Evolutionary conservation across 23 tunicate species (phyloP).

Genomic region (Trididemnum miniatum): DNA sequence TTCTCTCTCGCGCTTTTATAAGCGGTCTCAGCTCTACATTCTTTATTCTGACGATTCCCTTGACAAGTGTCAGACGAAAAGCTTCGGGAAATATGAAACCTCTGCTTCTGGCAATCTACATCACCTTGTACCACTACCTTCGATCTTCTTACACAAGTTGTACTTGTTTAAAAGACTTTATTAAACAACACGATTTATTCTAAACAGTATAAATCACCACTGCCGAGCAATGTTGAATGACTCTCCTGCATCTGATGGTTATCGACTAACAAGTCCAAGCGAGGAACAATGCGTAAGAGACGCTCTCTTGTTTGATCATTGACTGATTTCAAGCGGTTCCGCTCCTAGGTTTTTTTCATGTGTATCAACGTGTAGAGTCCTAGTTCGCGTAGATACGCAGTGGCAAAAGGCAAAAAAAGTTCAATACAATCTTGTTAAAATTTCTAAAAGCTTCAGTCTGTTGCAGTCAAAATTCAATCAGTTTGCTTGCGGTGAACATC

Average conservation of each 20-base stretch:
- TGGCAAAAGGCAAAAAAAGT: background rate
- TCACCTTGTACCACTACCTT: background rate
- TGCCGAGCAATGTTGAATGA: background rate
- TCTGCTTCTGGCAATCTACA: too few species aligned
- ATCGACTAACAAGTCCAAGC: background rate
- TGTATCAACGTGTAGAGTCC: background rate
- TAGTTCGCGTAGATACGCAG: background rate
- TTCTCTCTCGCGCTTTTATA: too few species aligned
- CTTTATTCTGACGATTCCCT: too few species aligned
- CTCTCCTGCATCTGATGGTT: background rate
- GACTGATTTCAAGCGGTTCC: background rate
- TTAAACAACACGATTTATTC: background rate
- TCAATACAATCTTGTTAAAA: background rate
- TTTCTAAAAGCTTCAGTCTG: too few species aligned
- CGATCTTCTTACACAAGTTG: background rate
- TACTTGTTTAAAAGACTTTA: background rate
- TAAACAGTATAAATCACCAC: background rate
- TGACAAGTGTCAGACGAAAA: too few species aligned
- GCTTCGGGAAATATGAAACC: too few species aligned
- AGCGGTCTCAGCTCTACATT: too few species aligned
- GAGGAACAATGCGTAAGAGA: background rate
- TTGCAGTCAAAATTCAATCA: background rate
- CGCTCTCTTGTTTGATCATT: background rate
- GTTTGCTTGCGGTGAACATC: background rate
- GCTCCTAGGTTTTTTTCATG: background rate